Base-by-base conservation (phyloP, 2,113 vertebrate species). In the Genyomyrus donnyi region DNA sequence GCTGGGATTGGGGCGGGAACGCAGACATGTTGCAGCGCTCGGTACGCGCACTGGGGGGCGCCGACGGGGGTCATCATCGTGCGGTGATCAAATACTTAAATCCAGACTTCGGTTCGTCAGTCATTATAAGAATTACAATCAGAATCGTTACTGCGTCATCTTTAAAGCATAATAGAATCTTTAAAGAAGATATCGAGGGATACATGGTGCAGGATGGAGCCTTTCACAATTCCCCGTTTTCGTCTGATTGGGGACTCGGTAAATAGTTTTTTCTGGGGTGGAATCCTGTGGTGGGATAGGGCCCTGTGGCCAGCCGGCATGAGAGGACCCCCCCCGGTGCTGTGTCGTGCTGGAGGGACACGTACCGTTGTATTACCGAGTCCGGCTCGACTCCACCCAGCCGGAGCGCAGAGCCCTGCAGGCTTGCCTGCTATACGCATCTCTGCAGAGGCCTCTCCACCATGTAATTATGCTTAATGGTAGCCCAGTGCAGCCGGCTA, bases 391-490 rank as follows among this genome's bases (percentile, higher is more conserved):
- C 94, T 93, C 93, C 95, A 94, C 94, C 95, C 95, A 93, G 90
- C 91, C 90, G 91, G 90, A 91, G 5, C 77, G 90, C 93, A 91
- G 89, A 91, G 93, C 94, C 91, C 93, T 93, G 92, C 83, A 91
- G 90, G 92, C 90, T 93, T 91, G 92, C 91, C 91, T 91, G 92
- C 94, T 94, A 94, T 94, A 94, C 92, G 92, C 93, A 94, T 94
- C 93, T 93, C 93, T 92, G 93, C 94, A 95, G 94, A 92, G 94
- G 93, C 93, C 93, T 94, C 95, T 93, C 93, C 95, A 95, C 95
- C 93, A 80, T 96, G 93, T 94, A 96, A 96, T 96, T 96, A 96
- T 96, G 93, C 94, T 96, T 96, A 96, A 96, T 96, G 95, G 94
- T 95, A 95, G 95, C 94, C 95, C 87, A 45, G 53, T 94, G 92